A percentile compares a stretch with the other conserved stretches of the same genome.
phyloP scores from a whole-genome alignment of 2,797 vertebrate species.

The Halcyon badia region DNA sequence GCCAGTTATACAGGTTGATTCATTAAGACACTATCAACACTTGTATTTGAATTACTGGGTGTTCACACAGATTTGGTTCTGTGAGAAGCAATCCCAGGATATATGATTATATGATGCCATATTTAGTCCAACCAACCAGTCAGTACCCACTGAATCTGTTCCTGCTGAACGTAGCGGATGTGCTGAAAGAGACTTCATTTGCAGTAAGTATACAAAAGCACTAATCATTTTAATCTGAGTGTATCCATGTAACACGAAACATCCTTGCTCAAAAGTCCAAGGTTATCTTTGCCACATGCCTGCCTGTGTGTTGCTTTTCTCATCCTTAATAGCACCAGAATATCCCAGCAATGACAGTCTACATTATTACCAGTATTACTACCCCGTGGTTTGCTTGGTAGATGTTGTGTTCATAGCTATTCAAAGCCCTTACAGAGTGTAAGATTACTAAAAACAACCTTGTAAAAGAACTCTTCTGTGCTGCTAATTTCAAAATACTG shows the following conservation, averaged over 20 bases:
- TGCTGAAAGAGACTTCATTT: not conserved
- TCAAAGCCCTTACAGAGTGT: not conserved
- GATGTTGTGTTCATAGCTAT: not conserved
- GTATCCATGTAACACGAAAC: not conserved
- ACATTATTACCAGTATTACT: not conserved
- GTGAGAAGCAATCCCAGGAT: not conserved
- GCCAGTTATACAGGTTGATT: not conserved
- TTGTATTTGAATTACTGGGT: not conserved
- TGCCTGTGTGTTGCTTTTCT: not conserved
- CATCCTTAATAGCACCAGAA: not conserved
- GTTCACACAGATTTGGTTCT: not conserved
- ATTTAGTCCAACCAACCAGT: not conserved
- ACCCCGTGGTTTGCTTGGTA: not conserved
- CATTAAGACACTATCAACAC: not conserved
- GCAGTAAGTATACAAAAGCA: not conserved
- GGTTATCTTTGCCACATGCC: not conserved
- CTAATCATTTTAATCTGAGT: not conserved
- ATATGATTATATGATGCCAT: not conserved
- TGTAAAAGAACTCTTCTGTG: not conserved
- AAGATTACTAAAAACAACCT: not conserved
- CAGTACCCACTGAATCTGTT: not conserved
- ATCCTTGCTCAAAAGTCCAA: not conserved
- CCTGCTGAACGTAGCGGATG: accelerated
- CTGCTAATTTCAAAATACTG: not conserved
- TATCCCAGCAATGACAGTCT: not conserved